Evolutionary conservation across 2,888 invertebrate species (phyloP).

Genomic region (Empis livida): DNA sequence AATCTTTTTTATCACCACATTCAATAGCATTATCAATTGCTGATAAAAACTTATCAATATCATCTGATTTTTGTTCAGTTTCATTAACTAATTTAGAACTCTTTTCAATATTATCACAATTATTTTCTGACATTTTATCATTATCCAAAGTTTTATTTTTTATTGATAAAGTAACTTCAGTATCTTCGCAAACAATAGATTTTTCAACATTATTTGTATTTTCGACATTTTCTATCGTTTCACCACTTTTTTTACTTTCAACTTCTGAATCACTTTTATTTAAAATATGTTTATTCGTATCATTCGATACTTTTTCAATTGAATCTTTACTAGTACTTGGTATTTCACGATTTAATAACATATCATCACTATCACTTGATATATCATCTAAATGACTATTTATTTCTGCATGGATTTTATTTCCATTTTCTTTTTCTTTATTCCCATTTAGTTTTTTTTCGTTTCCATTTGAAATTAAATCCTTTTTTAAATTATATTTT

Average conservation of each 20-base stretch:
- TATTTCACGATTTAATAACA: neutral
- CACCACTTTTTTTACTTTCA: neutral
- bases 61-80: neutral
- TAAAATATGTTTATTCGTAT: neutral
- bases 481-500: neutral
- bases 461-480: neutral
- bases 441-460: neutral
- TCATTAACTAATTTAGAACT: neutral
- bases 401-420: neutral
- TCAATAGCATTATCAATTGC: slow-evolving; percentile 1
- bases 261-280: neutral
- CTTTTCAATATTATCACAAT: slow-evolving; percentile 1
- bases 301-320: too few species aligned
- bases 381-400: neutral
- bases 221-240: neutral
- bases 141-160: neutral
- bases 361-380: neutral
- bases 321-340: too few species aligned
- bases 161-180: neutral
- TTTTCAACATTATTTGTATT: neutral
- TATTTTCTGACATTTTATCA: neutral
- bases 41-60: neutral
- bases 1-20: slow-evolving; percentile 2
- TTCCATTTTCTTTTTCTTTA: neutral
- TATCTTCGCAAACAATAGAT: neutral